Evolutionary conservation across 2,888 invertebrate species (phyloP).

Genomic region (Drosophila austrosaltans): DNA sequence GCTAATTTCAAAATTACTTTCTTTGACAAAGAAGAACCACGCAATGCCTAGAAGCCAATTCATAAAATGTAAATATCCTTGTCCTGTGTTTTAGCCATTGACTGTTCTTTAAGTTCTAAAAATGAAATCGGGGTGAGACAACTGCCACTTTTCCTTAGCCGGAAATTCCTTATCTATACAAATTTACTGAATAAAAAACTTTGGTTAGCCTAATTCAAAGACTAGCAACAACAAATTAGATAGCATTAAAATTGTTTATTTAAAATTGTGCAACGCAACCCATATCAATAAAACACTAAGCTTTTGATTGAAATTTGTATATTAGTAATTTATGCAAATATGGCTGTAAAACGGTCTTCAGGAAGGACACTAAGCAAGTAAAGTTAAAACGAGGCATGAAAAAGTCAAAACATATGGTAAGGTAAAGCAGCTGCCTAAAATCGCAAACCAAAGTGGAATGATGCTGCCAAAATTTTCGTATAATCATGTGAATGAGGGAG

Average conservation of each 20-base stretch:
- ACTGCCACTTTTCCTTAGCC: too few species aligned
- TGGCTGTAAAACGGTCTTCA: background rate
- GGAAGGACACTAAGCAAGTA: background rate
- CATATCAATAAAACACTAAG: too few species aligned
- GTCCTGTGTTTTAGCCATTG: background rate
- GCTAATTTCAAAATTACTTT: conserved; percentile 64
- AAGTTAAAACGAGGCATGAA: background rate
- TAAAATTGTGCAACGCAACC: too few species aligned
- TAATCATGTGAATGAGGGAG: background rate
- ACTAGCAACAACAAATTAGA: too few species aligned
- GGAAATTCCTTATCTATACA: too few species aligned
- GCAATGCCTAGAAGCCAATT: background rate
- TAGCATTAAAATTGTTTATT: too few species aligned
- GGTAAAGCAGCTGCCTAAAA: conserved; percentile 4
- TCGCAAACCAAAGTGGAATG: background rate
- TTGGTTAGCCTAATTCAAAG: too few species aligned
- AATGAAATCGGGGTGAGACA: background rate
- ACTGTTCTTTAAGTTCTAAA: background rate
- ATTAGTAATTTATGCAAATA: too few species aligned
- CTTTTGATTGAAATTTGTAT: too few species aligned
- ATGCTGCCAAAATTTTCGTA: background rate
- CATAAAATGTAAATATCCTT: background rate
- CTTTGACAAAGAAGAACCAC: conserved; percentile 14
- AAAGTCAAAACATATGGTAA: background rate
- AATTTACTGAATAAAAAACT: too few species aligned